phyloP scores from a whole-genome alignment of 2,113 vertebrate species.

The Boulengeromyrus knoepffleri region DNA sequence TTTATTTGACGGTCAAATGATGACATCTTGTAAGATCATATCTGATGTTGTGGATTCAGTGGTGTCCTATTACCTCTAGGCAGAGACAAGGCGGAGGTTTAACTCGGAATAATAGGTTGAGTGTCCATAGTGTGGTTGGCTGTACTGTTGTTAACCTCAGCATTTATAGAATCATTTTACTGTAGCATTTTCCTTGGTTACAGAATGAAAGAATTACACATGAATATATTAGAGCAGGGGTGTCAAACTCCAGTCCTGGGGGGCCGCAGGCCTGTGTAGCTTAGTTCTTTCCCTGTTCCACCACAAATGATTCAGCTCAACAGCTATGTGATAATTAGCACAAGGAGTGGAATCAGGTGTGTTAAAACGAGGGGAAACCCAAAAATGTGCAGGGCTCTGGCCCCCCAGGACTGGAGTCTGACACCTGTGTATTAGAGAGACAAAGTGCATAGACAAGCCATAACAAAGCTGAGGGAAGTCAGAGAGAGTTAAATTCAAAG shows the following conservation, averaged over 20 bases:
- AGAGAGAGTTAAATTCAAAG: slow-evolving; percentile 21
- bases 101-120: background rate
- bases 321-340: too few relatives aligned
- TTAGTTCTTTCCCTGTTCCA: too few relatives aligned
- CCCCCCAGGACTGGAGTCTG: too few relatives aligned
- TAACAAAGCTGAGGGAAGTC: slow-evolving; percentile 35
- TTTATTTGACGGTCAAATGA: background rate
- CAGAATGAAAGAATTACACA: background rate
- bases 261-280: too few relatives aligned
- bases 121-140: background rate
- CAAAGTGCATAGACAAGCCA: slow-evolving; percentile 25
- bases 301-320: too few relatives aligned
- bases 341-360: too few relatives aligned
- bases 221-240: background rate
- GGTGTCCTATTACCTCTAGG: background rate
- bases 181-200: background rate
- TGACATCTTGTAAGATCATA: background rate
- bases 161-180: background rate
- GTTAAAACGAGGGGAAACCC: too few relatives aligned
- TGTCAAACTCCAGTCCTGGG: too few relatives aligned
- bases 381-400: too few relatives aligned
- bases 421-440: background rate
- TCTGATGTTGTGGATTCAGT: background rate
- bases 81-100: background rate
- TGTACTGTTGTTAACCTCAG: background rate